These are phyloP conservation scores for Miltochrista miniata DNA, from an alignment of 2,888 invertebrate species.

Conservation along the genomic window DNA sequence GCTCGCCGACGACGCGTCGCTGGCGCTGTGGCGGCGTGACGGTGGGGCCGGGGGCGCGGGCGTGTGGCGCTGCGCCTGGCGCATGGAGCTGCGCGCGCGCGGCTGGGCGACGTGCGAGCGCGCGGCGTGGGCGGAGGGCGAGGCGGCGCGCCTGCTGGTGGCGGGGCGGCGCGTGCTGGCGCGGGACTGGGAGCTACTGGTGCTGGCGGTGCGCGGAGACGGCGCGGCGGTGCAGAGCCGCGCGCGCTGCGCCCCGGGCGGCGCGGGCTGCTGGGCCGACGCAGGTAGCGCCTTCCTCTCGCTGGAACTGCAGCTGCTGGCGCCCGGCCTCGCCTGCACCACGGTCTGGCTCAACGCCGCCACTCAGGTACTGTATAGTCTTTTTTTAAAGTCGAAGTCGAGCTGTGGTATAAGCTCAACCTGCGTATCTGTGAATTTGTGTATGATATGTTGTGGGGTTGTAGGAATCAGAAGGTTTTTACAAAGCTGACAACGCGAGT, in stretches of 20 bases:
- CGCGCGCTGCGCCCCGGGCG: slow-evolving; percentile 46
- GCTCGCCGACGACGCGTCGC: slow-evolving; percentile 22
- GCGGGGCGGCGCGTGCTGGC: slow-evolving; percentile 55
- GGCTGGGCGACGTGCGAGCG: slow-evolving; percentile 48
- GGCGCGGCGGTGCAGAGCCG: neutral
- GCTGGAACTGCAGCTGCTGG: too few relatives aligned
- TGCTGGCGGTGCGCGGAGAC: slow-evolving; percentile 37
- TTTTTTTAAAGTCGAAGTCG: too few relatives aligned
- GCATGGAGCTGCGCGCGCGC: slow-evolving; percentile 29
- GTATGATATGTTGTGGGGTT: too few relatives aligned
- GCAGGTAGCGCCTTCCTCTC: slow-evolving; percentile 51
- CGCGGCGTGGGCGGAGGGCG: slow-evolving; percentile 38
- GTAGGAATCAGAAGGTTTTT: too few relatives aligned
- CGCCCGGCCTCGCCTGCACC: slow-evolving; percentile 51
- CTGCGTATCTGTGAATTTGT: too few relatives aligned
- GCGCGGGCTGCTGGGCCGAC: slow-evolving; percentile 52
- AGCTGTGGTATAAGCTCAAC: too few relatives aligned
- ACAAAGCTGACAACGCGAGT: too few relatives aligned
- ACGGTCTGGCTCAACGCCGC: slow-evolving; percentile 65
- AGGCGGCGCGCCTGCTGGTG: slow-evolving; percentile 49
- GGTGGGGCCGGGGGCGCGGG: slow-evolving; percentile 37
- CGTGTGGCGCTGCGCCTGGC: slow-evolving; percentile 28
- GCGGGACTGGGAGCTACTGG: slow-evolving; percentile 58
- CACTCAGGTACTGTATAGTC: slow-evolving; percentile 48
- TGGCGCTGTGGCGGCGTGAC: slow-evolving; percentile 20